Conservation (phyloP, 2,113 vertebrate genomes). For the Irena cyanogastra region DNA sequence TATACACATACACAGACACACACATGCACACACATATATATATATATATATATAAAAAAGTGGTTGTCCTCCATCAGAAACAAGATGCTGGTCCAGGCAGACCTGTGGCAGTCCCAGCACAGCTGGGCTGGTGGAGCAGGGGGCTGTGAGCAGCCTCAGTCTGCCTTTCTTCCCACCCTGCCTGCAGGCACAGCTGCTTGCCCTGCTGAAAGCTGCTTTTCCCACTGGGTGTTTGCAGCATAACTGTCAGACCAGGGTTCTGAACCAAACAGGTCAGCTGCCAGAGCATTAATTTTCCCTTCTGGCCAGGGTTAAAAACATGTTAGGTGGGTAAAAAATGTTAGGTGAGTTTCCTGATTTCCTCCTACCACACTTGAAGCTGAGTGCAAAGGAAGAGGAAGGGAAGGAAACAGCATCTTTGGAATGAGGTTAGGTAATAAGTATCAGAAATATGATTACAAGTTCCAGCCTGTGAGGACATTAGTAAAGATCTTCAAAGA, state of each 20-base stretch:
- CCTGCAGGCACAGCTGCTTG: background rate
- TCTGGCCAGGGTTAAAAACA: background rate
- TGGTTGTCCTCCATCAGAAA: background rate
- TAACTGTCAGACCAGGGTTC: background rate
- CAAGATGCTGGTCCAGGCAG: background rate
- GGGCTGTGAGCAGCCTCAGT: background rate
- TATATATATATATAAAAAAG: background rate
- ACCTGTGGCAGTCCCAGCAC: background rate
- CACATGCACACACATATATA: too few relatives aligned
- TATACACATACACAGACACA: too few relatives aligned
- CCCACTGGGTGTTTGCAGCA: background rate
- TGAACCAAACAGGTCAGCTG: background rate
- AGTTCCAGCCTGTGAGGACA: background rate
- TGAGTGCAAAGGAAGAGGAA: background rate
- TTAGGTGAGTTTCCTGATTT: background rate
- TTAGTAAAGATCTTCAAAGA: background rate
- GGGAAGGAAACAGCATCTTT: background rate
- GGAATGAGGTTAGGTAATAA: background rate
- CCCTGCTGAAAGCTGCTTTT: background rate
- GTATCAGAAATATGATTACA: background rate
- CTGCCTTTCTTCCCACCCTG: background rate
- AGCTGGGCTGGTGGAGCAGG: background rate
- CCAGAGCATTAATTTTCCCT: background rate
- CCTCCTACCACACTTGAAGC: background rate
- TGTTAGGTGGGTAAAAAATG: background rate